Evolutionary conservation across 2,888 invertebrate species (phyloP), one percentile per base, ranked within the genome.

Genomic region (Agrotis clavis): DNA sequence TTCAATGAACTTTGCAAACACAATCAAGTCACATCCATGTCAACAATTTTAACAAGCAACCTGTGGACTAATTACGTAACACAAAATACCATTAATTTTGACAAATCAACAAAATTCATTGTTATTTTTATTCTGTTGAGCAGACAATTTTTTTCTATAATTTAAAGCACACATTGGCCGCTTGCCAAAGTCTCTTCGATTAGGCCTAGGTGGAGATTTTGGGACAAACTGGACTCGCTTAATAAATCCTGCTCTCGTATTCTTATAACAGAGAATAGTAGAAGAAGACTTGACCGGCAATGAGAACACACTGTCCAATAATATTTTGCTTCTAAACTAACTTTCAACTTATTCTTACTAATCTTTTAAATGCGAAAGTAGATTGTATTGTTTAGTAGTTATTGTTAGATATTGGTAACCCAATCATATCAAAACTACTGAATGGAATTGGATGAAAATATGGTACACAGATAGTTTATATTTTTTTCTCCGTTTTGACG

Each of bases 21-120:
- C 51, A 56, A 68, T 68, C 60, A 59, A 45, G 18, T 35, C 25
- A 59, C 21, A 60, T 45, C 63, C 54, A 35, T 50, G 63, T 77
- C 67, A 67, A 77, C 53, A 76, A 21, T 61, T 73, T 67, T 68
- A 68, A 53, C 51, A 68, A 16, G 7, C 13, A 6, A 47, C 51
- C 45, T 25, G 30, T 2, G 30, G 5, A 0, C 1, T 56, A 5
- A 56, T n/a, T 30, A 30, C 25, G 7, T 54, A 56, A 56, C 30
- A 11, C 3, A 1, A 16, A 25, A 25, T 25, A 4, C 7, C 54
- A 54, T 16, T 3, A 7, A 25, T 3, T 25, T 54, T 4, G 3
- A 54, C 9, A 16, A 25, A 21, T 16, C 4, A 30, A 3, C 35
- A 35, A 35, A 41, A 25, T 16, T 9, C 25, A 25, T 51, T 19